Base-by-base conservation (phyloP, 1,140 invertebrate genomes). In the Cherax destructor region DNA sequence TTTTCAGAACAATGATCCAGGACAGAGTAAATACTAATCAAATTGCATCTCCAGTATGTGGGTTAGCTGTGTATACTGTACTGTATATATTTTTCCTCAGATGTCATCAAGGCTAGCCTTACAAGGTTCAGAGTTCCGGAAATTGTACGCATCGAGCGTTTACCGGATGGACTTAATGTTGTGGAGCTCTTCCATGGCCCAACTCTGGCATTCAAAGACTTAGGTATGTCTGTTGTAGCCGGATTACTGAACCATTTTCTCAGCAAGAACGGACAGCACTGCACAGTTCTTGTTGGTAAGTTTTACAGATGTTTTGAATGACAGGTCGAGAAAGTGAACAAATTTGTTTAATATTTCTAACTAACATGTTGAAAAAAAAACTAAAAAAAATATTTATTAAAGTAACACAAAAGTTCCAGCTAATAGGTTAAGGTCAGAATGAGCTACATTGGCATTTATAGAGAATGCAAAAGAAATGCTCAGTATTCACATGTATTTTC, bases 181-280 rank as follows among this genome's bases (percentile, higher is more conserved):
- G 93, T 95, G 21, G 95, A 95, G 92, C 91, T 95, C 47, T 95
- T 95, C 91, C 95, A 95, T 93, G 95, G 95, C 5, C 92, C 92
- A 41, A 95, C 95, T 0, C 93, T 95, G 92, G 94, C 95, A 9
- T 95, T 95, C 93, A 95, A 95, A 93, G 95, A 95, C 88, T 92
- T 95, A 16, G 94, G 95, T 18, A 85, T 95, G 86, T 93, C 93
- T 16, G 94, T 95, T 88, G 93, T 95, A 7, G 95, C 94, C 13
- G 93, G 94, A 84, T 93, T 95, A 9, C 92, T 95, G 49, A 91
- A 95, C 69, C 94, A 95, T 85, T 95, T 95, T 92, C 93, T 95
- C 18, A 92, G 92, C n/a, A 94, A 94, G 85, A 88, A 93, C 65
- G 93, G 94, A 77, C 93, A 94, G 56, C 94, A 95, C 88, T 87